Base-by-base conservation (phyloP, 2,888 invertebrate genomes). In the Cloeon dipterum region DNA sequence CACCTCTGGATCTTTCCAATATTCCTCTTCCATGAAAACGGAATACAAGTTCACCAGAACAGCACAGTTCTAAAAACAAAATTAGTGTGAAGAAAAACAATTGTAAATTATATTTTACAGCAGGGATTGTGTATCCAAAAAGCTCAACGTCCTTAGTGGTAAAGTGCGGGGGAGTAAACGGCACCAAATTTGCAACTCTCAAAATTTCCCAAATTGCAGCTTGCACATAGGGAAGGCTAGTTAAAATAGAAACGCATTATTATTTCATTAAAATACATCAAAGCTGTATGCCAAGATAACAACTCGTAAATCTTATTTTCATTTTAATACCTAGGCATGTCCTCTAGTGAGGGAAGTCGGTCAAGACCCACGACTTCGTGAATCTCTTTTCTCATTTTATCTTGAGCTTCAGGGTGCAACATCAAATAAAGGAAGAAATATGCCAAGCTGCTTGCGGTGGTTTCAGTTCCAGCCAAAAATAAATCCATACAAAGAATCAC, bases 401-500 rank as follows among this genome's bases (percentile, higher is more conserved):
- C 14, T 29, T 29, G 29, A 7, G 29, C 29, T 5, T 29, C 16
- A 14, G 29, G 29, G 29, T 29, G 29, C 7, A 14, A n/a, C 13
- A 29, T 29, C 13, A n/a, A 5, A 16, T 29, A 29, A 5, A 29
- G 16, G 5, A 29, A 29, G 13, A 29, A 11, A 29, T 29, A 29
- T n/a, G 13, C 29, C 5, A 29, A 29, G 7, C 13, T 14, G n/a
- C 29, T 29, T 14, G 29, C n/a, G 5, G 29, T 29, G 16, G 29
- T 29, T 16, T 29, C 29, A 14, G 29, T 29, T 10, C 29, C 29
- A 7, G 29, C 29, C 29, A 29, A 16, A 16, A 29, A 29, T 29
- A 29, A 29, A n/a, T 29, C 29, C 29, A 29, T 29, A 14, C 29
- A 29, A n/a, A 29, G 16, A 29, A 29, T 29, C 14, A 29, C 16